Conservation (phyloP, 2,797 vertebrate species). For the Pantherophis alleghaniensis region DNA sequence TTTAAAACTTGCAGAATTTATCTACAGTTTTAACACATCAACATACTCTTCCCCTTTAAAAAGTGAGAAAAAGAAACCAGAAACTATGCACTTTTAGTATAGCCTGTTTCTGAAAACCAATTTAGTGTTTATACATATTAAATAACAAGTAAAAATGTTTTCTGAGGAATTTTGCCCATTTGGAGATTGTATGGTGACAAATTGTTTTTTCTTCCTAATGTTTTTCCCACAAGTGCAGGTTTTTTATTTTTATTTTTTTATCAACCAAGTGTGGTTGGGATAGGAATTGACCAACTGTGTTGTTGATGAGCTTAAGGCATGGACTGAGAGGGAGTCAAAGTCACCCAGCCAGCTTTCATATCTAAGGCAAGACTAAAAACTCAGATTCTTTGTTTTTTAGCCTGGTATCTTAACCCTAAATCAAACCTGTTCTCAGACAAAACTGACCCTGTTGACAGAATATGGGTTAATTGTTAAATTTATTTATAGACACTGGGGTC, state of each 20-base stretch:
- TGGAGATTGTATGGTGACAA: neutral
- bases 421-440: neutral
- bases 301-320: neutral
- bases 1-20: constrained; percentile 5
- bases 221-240: neutral
- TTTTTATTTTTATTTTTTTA: neutral
- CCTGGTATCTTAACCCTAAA: neutral
- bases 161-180: neutral
- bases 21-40: neutral
- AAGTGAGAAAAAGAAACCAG: neutral
- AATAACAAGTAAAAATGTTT: neutral
- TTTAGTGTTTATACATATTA: neutral
- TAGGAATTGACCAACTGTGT: neutral
- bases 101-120: neutral
- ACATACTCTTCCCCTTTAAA: neutral
- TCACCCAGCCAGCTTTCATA: neutral
- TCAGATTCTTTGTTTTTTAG: neutral
- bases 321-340: too few species aligned
- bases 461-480: neutral
- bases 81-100: neutral
- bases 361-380: neutral
- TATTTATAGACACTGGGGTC: neutral
- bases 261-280: neutral
- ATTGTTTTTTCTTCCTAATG: neutral
- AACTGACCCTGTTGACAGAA: neutral